phyloP scores from a whole-genome alignment of 2,113 vertebrate genomes.

The Fregetta grallaria region DNA sequence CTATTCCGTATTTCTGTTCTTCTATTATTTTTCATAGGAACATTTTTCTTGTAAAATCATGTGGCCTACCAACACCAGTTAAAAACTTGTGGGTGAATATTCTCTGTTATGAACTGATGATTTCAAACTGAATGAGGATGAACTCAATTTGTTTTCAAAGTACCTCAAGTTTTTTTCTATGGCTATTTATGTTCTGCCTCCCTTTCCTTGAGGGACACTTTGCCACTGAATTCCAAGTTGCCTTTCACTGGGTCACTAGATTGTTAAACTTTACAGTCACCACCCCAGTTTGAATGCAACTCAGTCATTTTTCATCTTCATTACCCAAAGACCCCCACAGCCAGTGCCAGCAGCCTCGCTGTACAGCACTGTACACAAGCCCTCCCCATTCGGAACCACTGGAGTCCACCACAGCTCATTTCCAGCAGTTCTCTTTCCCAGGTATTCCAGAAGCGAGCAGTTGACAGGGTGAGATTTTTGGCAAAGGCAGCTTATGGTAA shows the following conservation, averaged over 20 bases:
- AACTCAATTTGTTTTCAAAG: not conserved
- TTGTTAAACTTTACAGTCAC: not conserved
- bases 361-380: not conserved
- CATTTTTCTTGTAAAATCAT: not conserved
- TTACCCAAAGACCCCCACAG: not conserved
- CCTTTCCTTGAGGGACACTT: not conserved
- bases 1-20: not conserved
- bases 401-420: not conserved
- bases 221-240: not conserved
- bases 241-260: not conserved
- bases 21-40: not conserved
- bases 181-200: not conserved
- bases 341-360: not conserved
- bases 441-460: not conserved
- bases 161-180: not conserved
- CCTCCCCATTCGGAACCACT: not conserved
- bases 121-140: not conserved
- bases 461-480: not conserved
- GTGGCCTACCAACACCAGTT: not conserved
- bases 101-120: not conserved
- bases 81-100: not conserved
- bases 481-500: not conserved
- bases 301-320: not conserved
- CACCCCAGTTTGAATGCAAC: rapidly evolving
- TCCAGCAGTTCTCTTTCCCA: not conserved